phyloP scores from a whole-genome alignment of 2,888 invertebrate species.

The Drosophila birchii region DNA sequence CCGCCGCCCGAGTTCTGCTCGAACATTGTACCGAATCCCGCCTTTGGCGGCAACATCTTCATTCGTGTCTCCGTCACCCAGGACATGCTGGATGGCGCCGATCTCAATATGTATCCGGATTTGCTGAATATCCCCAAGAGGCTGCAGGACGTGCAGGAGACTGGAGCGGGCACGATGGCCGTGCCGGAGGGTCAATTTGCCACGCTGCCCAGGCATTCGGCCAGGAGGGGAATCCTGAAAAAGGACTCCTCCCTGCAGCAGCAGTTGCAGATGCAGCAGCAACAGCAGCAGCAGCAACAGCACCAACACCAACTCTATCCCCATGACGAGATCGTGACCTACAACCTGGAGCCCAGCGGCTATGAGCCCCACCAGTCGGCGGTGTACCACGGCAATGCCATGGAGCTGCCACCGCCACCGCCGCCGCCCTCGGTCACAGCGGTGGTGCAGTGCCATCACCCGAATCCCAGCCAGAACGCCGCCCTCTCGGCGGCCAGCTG shows the following conservation, averaged over 20 bases:
- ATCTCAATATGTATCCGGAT: constrained; percentile 91
- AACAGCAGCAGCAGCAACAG: constrained; percentile 52
- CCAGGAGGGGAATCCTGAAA: constrained; percentile 84
- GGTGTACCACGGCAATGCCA: constrained; percentile 56
- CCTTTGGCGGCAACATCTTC: constrained; percentile 88
- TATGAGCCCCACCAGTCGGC: constrained; percentile 63
- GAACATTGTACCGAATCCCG: constrained; percentile 84
- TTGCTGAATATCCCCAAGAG: constrained; percentile 89
- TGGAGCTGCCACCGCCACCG: constrained; percentile 80
- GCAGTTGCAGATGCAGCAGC: constrained; percentile 65
- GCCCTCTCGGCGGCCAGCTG: constrained; percentile 64
- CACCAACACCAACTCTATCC: constrained; percentile 82
- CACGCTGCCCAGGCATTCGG: constrained; percentile 85
- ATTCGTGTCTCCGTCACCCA: constrained; percentile 92
- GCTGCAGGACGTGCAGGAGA: constrained; percentile 80
- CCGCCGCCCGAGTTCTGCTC: constrained; percentile 87
- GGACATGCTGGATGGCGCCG: constrained; percentile 87
- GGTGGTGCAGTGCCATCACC: constrained; percentile 79
- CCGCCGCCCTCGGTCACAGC: constrained; percentile 75
- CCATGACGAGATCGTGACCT: constrained; percentile 84
- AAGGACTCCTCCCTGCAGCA: constrained; percentile 82
- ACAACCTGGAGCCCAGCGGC: constrained; percentile 83
- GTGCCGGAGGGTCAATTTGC: constrained; percentile 83
- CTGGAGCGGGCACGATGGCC: constrained; percentile 57
- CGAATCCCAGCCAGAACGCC: constrained; percentile 45